phyloP scores from a whole-genome alignment of 2,888 invertebrate species.

The Altica lythri region DNA sequence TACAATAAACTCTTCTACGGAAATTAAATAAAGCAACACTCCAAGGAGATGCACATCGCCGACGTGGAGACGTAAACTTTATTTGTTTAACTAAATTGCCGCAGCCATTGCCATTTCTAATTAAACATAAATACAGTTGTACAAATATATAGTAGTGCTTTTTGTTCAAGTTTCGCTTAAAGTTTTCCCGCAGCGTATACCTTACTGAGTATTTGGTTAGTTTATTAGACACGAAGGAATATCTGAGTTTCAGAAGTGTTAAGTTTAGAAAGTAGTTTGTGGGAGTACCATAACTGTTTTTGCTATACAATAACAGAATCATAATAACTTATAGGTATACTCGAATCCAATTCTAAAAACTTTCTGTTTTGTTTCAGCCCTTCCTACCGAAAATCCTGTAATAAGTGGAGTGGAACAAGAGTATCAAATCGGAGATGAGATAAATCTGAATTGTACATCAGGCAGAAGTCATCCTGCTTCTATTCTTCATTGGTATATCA shows the following conservation, averaged over 20 bases:
- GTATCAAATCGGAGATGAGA: slow-evolving; percentile 74
- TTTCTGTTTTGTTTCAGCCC: slow-evolving; percentile 51
- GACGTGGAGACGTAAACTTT: slow-evolving; percentile 1
- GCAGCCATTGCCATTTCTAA: slow-evolving; percentile 9
- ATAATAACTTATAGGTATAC: too few species aligned
- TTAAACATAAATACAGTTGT: slow-evolving; percentile 17
- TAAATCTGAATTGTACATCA: slow-evolving; percentile 77
- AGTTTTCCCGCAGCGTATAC: neutral
- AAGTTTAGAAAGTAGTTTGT: too few species aligned
- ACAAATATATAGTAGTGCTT: slow-evolving; percentile 1
- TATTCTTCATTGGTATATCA: slow-evolving; percentile 77
- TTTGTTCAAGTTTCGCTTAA: neutral
- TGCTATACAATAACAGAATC: too few species aligned
- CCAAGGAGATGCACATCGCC: slow-evolving; percentile 2
- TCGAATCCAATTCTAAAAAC: too few species aligned
- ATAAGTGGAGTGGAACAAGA: slow-evolving; percentile 75
- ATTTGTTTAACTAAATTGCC: slow-evolving; percentile 14
- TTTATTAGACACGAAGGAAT: too few species aligned
- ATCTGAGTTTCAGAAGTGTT: too few species aligned
- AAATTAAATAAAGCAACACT: slow-evolving; percentile 9
- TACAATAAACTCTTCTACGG: too few species aligned
- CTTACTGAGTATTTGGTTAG: too few species aligned
- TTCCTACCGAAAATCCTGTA: slow-evolving; percentile 75
- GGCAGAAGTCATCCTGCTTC: slow-evolving; percentile 78
- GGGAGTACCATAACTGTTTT: too few species aligned